Conservation (phyloP, 2,113 vertebrate species). For the Asarcornis scutulata region DNA sequence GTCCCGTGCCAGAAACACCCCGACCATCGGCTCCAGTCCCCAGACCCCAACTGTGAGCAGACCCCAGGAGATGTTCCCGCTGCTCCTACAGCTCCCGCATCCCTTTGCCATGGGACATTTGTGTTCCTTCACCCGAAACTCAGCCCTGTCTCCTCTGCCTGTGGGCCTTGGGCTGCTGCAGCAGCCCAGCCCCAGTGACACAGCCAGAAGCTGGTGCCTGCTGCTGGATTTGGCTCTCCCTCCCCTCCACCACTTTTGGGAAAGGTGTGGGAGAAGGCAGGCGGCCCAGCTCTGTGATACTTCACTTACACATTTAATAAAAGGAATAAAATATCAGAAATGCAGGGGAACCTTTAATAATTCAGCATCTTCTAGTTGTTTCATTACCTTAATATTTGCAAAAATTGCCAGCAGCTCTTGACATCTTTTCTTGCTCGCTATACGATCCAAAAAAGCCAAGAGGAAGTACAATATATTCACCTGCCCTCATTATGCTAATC, state of each 20-base stretch:
- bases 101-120: not conserved
- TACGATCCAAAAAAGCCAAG: not conserved
- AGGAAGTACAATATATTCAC: not conserved
- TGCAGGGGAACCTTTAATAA: not conserved
- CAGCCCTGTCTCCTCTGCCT: not conserved
- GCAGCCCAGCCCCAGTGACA: fast-evolving
- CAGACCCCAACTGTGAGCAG: not conserved
- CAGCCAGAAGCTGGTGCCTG: too few species aligned
- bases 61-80: not conserved
- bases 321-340: slow-evolving; percentile 66
- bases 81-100: not conserved
- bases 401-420: slow-evolving; percentile 2
- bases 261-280: not conserved
- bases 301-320: slow-evolving; percentile 26
- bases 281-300: not conserved
- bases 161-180: not conserved
- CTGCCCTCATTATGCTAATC: not conserved
- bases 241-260: fast-evolving
- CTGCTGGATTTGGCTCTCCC: not conserved
- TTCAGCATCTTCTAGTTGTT: not conserved
- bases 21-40: not conserved
- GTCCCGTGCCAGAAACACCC: not conserved
- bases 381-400: not conserved
- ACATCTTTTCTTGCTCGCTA: not conserved
- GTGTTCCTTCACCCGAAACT: not conserved